These are phyloP conservation scores for Pseudopodoces humilis DNA, from an alignment of 2,113 vertebrate species.

Conservation along the genomic window DNA sequence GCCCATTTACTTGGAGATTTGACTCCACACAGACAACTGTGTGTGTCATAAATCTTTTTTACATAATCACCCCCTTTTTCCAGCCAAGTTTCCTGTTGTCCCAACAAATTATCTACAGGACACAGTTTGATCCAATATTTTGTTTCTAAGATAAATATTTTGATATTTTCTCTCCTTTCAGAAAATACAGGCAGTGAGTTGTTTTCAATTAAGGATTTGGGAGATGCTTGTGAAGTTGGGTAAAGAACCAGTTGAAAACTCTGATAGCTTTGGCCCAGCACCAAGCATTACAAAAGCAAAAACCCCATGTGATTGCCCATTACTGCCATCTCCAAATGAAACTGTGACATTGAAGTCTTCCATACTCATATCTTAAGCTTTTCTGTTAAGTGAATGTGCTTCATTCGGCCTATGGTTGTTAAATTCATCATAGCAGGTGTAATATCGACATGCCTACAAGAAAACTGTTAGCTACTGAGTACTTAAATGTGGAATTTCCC, in stretches of 20 bases:
- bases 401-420: neutral
- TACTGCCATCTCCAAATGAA: neutral
- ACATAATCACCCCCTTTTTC: neutral
- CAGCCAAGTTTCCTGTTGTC: neutral
- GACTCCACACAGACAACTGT: neutral
- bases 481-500: neutral
- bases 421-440: neutral
- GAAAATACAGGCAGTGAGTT: neutral
- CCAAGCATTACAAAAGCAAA: neutral
- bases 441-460: neutral
- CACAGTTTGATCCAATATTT: constrained; percentile 6
- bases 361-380: neutral
- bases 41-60: neutral
- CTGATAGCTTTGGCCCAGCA: neutral
- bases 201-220: neutral
- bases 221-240: neutral
- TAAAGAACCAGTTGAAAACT: neutral
- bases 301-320: neutral
- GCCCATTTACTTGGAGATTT: neutral
- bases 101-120: neutral
- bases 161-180: neutral
- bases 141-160: constrained; percentile 47
- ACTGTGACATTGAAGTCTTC: neutral
- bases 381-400: neutral
- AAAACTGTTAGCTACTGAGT: neutral